Base-by-base conservation (phyloP, 2,888 invertebrate genomes). In the Synergus umbraculus region DNA sequence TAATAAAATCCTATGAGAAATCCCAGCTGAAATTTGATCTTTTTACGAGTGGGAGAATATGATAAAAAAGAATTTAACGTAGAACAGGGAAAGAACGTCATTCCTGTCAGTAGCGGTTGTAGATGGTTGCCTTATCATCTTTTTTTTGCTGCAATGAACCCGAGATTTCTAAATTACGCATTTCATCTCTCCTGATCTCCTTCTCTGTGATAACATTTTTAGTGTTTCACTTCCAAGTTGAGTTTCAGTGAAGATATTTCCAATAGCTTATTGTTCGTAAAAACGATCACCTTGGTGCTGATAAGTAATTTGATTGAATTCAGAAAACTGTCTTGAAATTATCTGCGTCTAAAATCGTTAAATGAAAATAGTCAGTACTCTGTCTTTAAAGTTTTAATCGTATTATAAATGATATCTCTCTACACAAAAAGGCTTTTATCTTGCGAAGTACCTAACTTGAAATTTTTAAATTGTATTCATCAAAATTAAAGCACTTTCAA, bases 401-500 rank as follows among this genome's bases (percentile, higher is more conserved):
- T 8, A 15, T n/a, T 49, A 7, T 49, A 64, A 37, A 64, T 64
- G 12, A 64, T 13, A 37, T 15, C 29, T 4, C 22, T 64, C 29
- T 64, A 15, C 64, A 44, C 18, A 18, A 12, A 44, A 12, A 44
- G 44, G 22, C 22, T 46, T 29, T 46, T 43, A 37, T 65, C 37
- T 37, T 37, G 1, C 13, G 64, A 5, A 64, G 15, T 7, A 64
- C 29, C 13, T 4, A 64, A 64, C 64, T 22, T 15, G 1, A 29
- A 64, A 29, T 12, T 65, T 41, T 46, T 46, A 67, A 46, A 67
- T 44, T 46, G 67, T 10, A 46, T 67, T 67, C 18, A 15, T 46
- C 67, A 67, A 46, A 67, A 67, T 67, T 67, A 67, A 22, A 67
- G 67, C 22, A 67, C 46, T 67, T 67, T 67, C 46, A 67, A 67